These are phyloP conservation scores for Anodontia alba DNA, from an alignment of 2,888 invertebrate species.

Conservation along the genomic window DNA sequence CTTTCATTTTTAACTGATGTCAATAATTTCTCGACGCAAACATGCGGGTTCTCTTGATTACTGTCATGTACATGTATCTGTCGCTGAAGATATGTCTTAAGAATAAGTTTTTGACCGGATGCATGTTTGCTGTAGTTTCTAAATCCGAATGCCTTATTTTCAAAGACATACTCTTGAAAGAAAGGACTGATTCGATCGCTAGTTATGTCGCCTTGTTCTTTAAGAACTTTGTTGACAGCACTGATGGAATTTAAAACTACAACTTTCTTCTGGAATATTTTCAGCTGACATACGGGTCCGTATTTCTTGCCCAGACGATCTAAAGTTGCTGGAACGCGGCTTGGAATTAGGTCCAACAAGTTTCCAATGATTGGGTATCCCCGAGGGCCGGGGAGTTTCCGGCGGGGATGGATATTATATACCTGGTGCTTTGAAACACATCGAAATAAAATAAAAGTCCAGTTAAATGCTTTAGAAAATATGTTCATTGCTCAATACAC, in stretches of 20 bases:
- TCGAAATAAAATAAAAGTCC: background rate
- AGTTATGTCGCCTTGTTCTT: background rate
- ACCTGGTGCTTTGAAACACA: background rate
- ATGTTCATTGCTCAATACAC: background rate
- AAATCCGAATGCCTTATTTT: slow-evolving; percentile 16
- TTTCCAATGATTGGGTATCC: background rate
- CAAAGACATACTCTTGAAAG: slow-evolving; percentile 10
- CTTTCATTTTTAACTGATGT: too few species aligned
- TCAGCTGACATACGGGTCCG: background rate
- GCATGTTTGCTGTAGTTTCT: slow-evolving; percentile 8
- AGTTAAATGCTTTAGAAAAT: background rate
- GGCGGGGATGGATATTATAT: background rate
- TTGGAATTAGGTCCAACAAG: background rate
- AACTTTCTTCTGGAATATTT: background rate
- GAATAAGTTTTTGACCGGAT: background rate
- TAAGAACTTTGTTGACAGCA: background rate
- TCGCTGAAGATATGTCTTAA: background rate
- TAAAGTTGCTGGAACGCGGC: background rate
- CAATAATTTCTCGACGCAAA: background rate
- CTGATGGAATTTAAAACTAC: background rate
- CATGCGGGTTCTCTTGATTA: too few species aligned
- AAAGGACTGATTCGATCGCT: background rate
- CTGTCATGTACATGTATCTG: background rate
- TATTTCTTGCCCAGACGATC: background rate
- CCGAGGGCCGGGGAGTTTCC: background rate